Evolutionary conservation across 35 echinoderm and acorn worm species (phyloP).

Genomic region (Holothuria glaberrima): DNA sequence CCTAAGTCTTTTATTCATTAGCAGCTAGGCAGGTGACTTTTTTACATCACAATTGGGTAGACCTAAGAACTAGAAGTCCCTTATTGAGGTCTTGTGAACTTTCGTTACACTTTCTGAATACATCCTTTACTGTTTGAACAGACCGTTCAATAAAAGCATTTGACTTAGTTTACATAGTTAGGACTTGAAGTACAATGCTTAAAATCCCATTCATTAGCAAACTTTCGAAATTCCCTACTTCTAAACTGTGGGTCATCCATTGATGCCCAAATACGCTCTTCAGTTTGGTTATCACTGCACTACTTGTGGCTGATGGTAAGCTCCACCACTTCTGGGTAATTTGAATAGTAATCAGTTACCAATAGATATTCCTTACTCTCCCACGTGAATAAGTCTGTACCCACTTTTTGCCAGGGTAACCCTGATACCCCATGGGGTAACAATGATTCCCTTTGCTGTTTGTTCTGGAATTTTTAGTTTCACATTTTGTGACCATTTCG

Average conservation of each 20-base stretch:
- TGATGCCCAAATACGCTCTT: conserved; percentile 49
- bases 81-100: conserved; percentile 56
- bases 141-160: conserved; percentile 46
- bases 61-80: conserved; percentile 8
- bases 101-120: conserved; percentile 32
- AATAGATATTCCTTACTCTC: conserved; percentile 21
- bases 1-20: conserved; percentile 37
- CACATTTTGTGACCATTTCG: conserved; percentile 43
- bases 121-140: conserved; percentile 52
- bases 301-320: neutral
- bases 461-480: conserved; percentile 31
- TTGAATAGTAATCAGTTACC: conserved; percentile 32
- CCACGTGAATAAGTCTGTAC: conserved; percentile 27
- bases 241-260: conserved; percentile 80
- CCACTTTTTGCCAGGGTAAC: conserved; percentile 51
- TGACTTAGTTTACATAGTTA: conserved; percentile 54
- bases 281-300: conserved; percentile 35
- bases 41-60: conserved; percentile 13
- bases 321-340: conserved; percentile 52
- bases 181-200: conserved; percentile 54
- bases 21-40: conserved; percentile 56
- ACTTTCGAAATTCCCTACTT: conserved; percentile 48
- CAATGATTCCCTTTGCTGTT: conserved; percentile 54
- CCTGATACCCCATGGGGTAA: conserved; percentile 25
- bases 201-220: conserved; percentile 65